Evolutionary conservation across 2,797 vertebrate species (phyloP).

Genomic region (Argya squamiceps): DNA sequence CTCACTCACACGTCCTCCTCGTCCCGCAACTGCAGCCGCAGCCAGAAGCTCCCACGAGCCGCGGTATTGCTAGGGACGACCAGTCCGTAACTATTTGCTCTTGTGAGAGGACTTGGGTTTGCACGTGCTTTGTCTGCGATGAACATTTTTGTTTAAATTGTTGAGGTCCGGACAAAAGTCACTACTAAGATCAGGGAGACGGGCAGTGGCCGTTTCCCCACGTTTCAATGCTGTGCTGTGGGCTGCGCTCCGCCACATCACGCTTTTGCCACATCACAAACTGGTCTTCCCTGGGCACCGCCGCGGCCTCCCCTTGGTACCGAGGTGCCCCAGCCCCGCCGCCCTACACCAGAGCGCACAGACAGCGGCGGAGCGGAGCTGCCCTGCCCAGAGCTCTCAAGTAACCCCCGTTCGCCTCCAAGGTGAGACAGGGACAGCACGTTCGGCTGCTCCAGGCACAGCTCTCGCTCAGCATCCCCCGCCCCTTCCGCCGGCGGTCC

Average conservation of each 20-base stretch:
- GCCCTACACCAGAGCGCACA: neutral
- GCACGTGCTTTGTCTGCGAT: neutral
- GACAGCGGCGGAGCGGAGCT: fast-evolving
- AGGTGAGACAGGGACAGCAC: fast-evolving
- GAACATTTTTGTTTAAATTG: neutral
- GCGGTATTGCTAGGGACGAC: fast-evolving
- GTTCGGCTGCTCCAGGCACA: fast-evolving
- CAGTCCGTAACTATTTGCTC: neutral
- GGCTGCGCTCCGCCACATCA: fast-evolving
- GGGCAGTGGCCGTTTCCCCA: fast-evolving
- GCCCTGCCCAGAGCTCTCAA: fast-evolving
- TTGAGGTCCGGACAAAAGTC: neutral
- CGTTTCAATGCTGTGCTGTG: fast-evolving
- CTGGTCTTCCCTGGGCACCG: no score
- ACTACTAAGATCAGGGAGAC: no score
- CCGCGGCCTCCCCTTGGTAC: fast-evolving
- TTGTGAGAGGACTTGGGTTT: fast-evolving
- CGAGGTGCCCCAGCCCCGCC: neutral
- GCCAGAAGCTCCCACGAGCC: neutral
- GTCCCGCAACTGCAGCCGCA: neutral
- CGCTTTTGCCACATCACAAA: constrained; percentile 53
- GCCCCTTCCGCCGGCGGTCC: neutral
- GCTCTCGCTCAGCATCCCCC: fast-evolving
- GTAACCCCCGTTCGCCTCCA: fast-evolving
- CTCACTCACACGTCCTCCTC: fast-evolving